Evolutionary conservation across 1,140 invertebrate species (phyloP).

Genomic region (Eciton burchellii): DNA sequence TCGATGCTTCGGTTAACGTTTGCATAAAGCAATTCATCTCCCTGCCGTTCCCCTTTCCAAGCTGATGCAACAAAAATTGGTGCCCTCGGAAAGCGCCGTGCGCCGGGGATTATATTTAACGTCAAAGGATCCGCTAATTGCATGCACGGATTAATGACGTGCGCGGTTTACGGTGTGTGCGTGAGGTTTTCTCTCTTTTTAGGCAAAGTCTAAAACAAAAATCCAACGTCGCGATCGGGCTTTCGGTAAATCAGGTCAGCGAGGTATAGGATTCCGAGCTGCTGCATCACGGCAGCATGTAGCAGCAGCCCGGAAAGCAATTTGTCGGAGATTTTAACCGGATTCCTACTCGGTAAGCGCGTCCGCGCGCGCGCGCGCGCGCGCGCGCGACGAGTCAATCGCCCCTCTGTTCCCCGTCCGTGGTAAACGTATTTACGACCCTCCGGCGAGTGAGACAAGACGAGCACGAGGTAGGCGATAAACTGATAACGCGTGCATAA

Average conservation of each 20-base stretch:
- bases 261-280: constrained; percentile 18
- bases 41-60: no score
- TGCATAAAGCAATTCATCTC: no score
- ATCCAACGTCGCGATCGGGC: not conserved
- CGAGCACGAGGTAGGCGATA: constrained; percentile 51
- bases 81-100: no score
- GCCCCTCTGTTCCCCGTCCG: not conserved
- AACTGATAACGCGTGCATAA: constrained; percentile 65
- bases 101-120: not conserved
- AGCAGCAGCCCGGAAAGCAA: constrained; percentile 48
- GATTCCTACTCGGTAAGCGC: constrained; percentile 23
- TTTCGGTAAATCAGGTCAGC: constrained; percentile 28
- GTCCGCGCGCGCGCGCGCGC: no score
- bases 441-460: constrained; percentile 43
- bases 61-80: no score
- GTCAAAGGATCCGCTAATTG: not conserved
- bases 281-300: not conserved
- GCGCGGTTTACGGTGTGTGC: not conserved
- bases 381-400: constrained; percentile 46
- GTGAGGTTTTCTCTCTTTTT: no score
- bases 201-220: not conserved
- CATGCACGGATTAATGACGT: not conserved
- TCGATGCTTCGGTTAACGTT: constrained; percentile 6
- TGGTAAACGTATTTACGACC: constrained; percentile 57
- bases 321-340: constrained; percentile 41